Conservation (phyloP, 2,113 vertebrate genomes). For the Passer montanus region DNA sequence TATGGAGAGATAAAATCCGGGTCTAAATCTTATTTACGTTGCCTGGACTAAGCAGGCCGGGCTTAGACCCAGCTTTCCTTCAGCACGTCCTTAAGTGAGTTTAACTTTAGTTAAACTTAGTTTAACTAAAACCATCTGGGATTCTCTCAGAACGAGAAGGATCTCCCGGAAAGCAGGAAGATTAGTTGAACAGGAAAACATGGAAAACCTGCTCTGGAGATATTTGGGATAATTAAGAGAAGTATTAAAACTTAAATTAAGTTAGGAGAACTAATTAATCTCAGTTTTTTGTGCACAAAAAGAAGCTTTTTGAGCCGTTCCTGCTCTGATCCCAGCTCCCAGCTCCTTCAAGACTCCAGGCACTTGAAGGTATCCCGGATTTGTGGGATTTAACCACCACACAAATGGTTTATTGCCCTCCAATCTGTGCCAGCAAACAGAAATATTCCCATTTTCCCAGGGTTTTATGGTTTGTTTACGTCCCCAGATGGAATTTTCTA, state of each 20-base stretch:
- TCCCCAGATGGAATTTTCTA: neutral
- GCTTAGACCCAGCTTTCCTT: neutral
- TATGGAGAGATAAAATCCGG: accelerated
- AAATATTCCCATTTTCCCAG: neutral
- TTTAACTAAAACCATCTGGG: neutral
- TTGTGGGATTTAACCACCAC: neutral
- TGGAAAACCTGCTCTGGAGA: neutral
- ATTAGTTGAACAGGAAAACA: neutral
- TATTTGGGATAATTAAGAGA: neutral
- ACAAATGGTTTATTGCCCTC: neutral
- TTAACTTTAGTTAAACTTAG: too few relatives aligned
- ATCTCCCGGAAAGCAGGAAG: neutral
- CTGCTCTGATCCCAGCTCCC: neutral
- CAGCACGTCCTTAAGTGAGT: neutral
- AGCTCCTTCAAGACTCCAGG: neutral
- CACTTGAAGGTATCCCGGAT: neutral
- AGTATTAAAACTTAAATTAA: neutral
- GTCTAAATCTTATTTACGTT: neutral
- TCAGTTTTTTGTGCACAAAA: neutral
- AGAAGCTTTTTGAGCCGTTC: neutral
- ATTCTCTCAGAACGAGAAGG: neutral
- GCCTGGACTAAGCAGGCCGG: neutral
- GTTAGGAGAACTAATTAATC: neutral
- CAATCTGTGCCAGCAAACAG: neutral
- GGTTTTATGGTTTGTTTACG: neutral